Conservation (phyloP, 2,797 vertebrate species). For the Coranthus polyacanthus region DNA sequence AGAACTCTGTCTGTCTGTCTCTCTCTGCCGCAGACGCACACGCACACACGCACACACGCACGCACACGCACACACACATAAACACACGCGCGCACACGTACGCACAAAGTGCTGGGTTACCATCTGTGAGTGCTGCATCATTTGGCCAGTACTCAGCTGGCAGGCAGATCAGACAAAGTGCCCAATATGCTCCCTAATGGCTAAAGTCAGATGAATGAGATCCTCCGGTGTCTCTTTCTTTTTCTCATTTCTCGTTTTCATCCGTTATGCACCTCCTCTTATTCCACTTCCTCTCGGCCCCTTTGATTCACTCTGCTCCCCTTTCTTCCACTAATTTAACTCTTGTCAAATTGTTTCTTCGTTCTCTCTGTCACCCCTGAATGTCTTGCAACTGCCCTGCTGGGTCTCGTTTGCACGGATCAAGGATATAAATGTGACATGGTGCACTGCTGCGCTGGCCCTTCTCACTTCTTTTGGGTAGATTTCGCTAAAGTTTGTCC, state of each 20-base stretch:
- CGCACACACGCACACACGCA: slow-evolving; percentile 30
- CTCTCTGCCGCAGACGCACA: slow-evolving; percentile 11
- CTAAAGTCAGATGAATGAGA: slow-evolving; percentile 80
- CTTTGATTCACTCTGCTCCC: slow-evolving; percentile 32
- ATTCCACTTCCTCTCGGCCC: slow-evolving; percentile 34
- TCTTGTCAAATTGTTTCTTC: slow-evolving; percentile 54
- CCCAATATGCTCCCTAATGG: slow-evolving; percentile 87
- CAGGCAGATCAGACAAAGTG: slow-evolving; percentile 83
- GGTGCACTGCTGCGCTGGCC: slow-evolving; percentile 27
- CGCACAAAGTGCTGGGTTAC: slow-evolving; percentile 71
- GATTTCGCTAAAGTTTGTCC: slow-evolving; percentile 1
- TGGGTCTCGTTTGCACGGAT: slow-evolving; percentile 53
- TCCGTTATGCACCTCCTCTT: slow-evolving; percentile 28
- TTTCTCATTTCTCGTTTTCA: slow-evolving; percentile 30
- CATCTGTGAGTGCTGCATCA: slow-evolving; percentile 81
- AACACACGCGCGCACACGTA: slow-evolving; percentile 13
- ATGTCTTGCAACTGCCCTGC: slow-evolving; percentile 26
- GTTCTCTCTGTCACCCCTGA: slow-evolving; percentile 14
- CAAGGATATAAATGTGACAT: slow-evolving; percentile 49
- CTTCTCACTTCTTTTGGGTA: slow-evolving; percentile 5
- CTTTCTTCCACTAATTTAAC: slow-evolving; percentile 53
- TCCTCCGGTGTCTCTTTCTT: slow-evolving; percentile 53
- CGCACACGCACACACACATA: slow-evolving; percentile 20
- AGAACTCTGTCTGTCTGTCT: slow-evolving; percentile 59
- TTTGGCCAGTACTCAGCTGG: slow-evolving; percentile 83